phyloP scores from a whole-genome alignment of 2,113 vertebrate genomes.

The Nothocercus nigrocapillus region DNA sequence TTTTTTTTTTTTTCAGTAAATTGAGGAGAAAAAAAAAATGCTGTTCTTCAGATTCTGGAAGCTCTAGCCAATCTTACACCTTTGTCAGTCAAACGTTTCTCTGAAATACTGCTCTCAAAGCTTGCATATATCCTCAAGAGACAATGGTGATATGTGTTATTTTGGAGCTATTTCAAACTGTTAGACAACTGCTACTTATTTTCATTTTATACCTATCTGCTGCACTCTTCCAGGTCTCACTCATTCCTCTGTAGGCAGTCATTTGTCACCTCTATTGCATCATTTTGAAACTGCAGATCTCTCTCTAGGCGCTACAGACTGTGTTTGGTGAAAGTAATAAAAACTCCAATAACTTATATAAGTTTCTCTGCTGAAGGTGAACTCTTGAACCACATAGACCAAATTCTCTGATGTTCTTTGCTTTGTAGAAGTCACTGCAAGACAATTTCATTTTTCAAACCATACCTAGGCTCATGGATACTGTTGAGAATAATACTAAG shows the following conservation, averaged over 20 bases:
- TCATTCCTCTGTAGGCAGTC: slow-evolving; percentile 28
- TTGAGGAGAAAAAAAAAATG: too few species aligned
- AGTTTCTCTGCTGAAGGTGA: slow-evolving; percentile 40
- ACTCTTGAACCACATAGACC: slow-evolving; percentile 49
- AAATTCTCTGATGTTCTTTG: not conserved
- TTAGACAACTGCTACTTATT: slow-evolving; percentile 43
- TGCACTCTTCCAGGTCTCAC: slow-evolving; percentile 27
- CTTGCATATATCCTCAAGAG: not conserved
- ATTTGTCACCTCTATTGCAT: slow-evolving; percentile 51
- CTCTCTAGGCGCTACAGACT: slow-evolving; percentile 16
- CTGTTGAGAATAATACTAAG: not conserved
- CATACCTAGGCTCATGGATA: not conserved
- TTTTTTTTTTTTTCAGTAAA: too few species aligned
- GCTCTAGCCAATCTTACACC: not conserved
- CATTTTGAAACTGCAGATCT: slow-evolving; percentile 39
- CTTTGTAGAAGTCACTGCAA: not conserved
- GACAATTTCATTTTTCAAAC: not conserved
- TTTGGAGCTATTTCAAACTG: slow-evolving; percentile 53
- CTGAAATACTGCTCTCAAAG: slow-evolving; percentile 20
- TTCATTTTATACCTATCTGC: slow-evolving; percentile 49
- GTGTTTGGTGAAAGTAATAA: slow-evolving; percentile 47
- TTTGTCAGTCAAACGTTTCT: not conserved
- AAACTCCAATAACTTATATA: slow-evolving; percentile 36
- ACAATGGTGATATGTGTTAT: slow-evolving; percentile 8
- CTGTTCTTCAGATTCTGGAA: not conserved